Base-by-base conservation (phyloP, 2,888 invertebrate genomes). In the Agrochola macilenta region DNA sequence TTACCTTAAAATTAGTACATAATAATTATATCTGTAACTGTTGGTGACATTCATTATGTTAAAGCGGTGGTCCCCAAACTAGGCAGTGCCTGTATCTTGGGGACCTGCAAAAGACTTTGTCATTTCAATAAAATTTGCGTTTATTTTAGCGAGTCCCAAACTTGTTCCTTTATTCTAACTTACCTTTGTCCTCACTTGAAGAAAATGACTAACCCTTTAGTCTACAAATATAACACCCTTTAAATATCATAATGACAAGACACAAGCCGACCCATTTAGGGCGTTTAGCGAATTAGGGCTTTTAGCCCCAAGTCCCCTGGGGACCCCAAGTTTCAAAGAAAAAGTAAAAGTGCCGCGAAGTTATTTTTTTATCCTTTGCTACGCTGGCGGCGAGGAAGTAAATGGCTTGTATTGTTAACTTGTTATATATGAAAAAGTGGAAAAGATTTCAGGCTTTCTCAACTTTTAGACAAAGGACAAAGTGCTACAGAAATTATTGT, bases 361-460 rank as follows among this genome's bases (percentile, higher is more conserved):
- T 76, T 71, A 63, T 80, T 76, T 71, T 79, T 76, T 74, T 72
- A 74, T 78, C 65, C 7, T 23, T 64, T 52, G 17, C 35, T 4
- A 26, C 20, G 4, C n/a, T 57, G n/a, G 63, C 54, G 39, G 52
- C 30, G 11, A 46, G 61, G 60, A 72, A 78, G 69, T 78, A 77
- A 85, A 78, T 74, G 71, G 65, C 69, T 58, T 54, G 79, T 78
- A 74, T 74, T 84, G 79, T 81, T 69, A 69, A 79, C 73, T 75
- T 73, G 54, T 49, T 64, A 76, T 35, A 76, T 35, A 35, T 66
- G 52, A 84, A 68, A 73, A 76, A 74, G 35, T 54, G 23, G 14
- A 14, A 14, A 12, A 63, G 35, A 60, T 63, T 79, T 71, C 2
- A 30, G 23, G 46, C 17, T 20, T 35, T 57, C 17, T 30, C 11